Base-by-base conservation (phyloP, 2,888 invertebrate species). In the Noctua janthe region DNA sequence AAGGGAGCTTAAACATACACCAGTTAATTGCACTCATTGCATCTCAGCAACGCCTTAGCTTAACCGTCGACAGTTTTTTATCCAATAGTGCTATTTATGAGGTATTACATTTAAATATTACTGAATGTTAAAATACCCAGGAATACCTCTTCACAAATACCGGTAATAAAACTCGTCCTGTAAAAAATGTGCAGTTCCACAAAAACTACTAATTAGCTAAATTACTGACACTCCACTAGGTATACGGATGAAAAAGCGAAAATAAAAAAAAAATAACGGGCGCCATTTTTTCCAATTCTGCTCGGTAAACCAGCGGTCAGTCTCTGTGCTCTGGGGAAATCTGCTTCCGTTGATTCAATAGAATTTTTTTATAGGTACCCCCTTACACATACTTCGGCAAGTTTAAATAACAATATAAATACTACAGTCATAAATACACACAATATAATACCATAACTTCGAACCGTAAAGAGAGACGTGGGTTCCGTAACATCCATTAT, bases 271-370 rank as follows among this genome's bases (percentile, higher is more conserved):
- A 83, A 69, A 76, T 59, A 59, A 17, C 29, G 51, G 6, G 62
- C 70, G 75, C 81, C 64, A 89, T 92, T 93, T 94, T 94, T 94
- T 93, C 93, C 94, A 91, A 93, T 94, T 93, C 85, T 90, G 88
- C 90, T 92, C 89, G 82, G 92, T 92, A 93, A 90, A 92, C 91
- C 91, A 81, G 90, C 94, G 94, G 95, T 94, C 95, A 94, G 92
- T 92, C 91, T 84, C 73, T 39, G 71, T 74, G 85, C 95, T 93
- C 95, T 35, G 71, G 96, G 96, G 96, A 96, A 96, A 96, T 96
- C 95, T 95, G 89, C 91, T 88, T 91, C 89, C 86, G 90, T 92
- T 94, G 93, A 94, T 95, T 94, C 94, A 93, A 96, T 95, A 94
- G 94, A 94, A 83, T 94, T 94, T 95, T 94, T 86, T 89, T 69